Conservation (phyloP, 2,888 invertebrate species). For the Blomia tropicalis region DNA sequence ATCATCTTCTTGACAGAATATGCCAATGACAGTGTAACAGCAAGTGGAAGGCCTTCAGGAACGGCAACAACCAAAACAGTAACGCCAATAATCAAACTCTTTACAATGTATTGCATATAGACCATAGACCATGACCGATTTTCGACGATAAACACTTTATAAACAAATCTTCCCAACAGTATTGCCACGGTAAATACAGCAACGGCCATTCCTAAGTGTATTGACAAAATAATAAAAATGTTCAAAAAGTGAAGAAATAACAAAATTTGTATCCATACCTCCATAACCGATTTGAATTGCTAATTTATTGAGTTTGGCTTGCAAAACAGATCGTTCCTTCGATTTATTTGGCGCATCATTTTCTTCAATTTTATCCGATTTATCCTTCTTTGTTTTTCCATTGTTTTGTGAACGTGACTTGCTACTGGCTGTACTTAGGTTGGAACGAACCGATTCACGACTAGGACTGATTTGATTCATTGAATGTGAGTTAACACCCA, state of each 20-base stretch:
- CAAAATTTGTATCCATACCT: slow-evolving; percentile 40
- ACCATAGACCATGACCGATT: slow-evolving; percentile 49
- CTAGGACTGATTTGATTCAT: too few species aligned
- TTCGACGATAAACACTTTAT: slow-evolving; percentile 63
- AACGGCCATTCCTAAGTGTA: slow-evolving; percentile 88
- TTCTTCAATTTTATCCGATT: slow-evolving; percentile 9
- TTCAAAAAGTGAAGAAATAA: neutral
- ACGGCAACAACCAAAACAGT: slow-evolving; percentile 98
- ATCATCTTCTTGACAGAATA: slow-evolving; percentile 49
- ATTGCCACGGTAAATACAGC: slow-evolving; percentile 93
- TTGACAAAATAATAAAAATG: slow-evolving; percentile 31
- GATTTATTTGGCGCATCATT: slow-evolving; percentile 26
- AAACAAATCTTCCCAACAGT: slow-evolving; percentile 82
- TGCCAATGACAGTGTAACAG: slow-evolving; percentile 92
- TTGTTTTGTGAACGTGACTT: neutral
- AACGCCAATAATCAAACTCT: slow-evolving; percentile 97
- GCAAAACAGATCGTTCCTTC: slow-evolving; percentile 93
- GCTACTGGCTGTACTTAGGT: neutral
- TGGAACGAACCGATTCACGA: neutral
- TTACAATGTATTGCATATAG: slow-evolving; percentile 80
- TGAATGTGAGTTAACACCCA: slow-evolving; percentile 25
- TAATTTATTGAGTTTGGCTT: slow-evolving; percentile 92
- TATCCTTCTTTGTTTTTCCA: too few species aligned
- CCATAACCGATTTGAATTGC: slow-evolving; percentile 99
- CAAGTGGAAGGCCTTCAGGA: slow-evolving; percentile 93